Evolutionary conservation across 35 echinoderm and acorn worm genomes (phyloP).

Genomic region (Lytechinus variegatus): DNA sequence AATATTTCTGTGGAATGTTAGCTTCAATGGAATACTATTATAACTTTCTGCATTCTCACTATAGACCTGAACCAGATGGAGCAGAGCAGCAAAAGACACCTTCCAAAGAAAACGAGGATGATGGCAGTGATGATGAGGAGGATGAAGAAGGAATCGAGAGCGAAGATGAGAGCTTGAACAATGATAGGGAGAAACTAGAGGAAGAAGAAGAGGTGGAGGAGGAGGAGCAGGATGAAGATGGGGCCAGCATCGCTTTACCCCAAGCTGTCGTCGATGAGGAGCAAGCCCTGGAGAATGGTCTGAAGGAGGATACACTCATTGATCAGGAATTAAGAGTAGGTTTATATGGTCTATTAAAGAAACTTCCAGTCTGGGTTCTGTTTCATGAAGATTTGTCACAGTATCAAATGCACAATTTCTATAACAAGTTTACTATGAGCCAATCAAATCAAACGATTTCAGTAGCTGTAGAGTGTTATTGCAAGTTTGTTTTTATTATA

Average conservation of each 20-base stretch:
- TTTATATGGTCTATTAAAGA: conserved; percentile 26
- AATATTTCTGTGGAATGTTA: neutral
- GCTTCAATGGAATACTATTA: neutral
- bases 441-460: too few relatives aligned
- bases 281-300: neutral
- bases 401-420: too few relatives aligned
- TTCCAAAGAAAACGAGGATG: neutral
- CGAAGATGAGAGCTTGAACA: conserved; percentile 20
- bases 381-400: too few relatives aligned
- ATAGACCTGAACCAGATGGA: neutral
- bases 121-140: conserved; percentile 48
- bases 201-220: conserved; percentile 50
- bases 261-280: neutral
- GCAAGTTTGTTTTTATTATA: too few relatives aligned
- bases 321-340: conserved; percentile 11
- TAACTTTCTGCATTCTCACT: neutral
- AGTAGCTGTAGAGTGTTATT: too few relatives aligned
- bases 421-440: too few relatives aligned
- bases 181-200: conserved; percentile 15
- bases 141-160: neutral
- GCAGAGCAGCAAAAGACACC: neutral
- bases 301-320: neutral
- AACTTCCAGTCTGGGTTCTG: too few relatives aligned
- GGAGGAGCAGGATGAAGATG: conserved; percentile 56
- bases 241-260: neutral